Percentiles rank a stretch among this genome's conserved stretches.
phyloP scores from a whole-genome alignment of 2,888 invertebrate genomes.

The Heliconius sara region DNA sequence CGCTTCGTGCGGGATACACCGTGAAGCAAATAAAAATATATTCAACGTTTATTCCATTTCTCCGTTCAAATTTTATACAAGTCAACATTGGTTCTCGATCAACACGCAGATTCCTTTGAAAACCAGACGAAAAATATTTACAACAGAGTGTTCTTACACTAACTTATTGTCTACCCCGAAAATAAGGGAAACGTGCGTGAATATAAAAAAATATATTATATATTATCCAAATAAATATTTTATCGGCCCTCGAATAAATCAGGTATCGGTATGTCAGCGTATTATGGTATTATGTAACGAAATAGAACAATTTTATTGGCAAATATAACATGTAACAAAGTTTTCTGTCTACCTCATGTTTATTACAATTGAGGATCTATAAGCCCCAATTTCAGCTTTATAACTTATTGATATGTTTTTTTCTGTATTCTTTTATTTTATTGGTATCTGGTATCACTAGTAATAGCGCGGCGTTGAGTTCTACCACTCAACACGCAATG shows the following conservation, averaged over 20 bases:
- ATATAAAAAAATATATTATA: not conserved
- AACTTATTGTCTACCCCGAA: not conserved
- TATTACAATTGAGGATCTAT: conserved; percentile 44
- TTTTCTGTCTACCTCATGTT: conserved; percentile 47
- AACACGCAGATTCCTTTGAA: no score
- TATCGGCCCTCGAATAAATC: conserved; percentile 56
- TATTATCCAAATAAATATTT: conserved; percentile 41
- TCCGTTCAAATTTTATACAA: no score
- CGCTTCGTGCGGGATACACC: no score
- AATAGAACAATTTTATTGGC: conserved; percentile 48
- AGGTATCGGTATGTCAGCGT: conserved; percentile 50
- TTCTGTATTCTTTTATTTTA: conserved; percentile 8
- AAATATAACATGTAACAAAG: conserved; percentile 47
- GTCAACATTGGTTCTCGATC: no score
- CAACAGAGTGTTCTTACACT: not conserved
- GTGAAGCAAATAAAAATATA: no score
- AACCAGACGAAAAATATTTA: no score
- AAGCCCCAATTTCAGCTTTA: conserved; percentile 39
- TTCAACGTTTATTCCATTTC: no score
- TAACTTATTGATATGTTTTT: conserved; percentile 38
- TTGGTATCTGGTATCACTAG: conserved; percentile 19
- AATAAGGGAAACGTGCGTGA: not conserved
- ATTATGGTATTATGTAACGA: conserved; percentile 48
- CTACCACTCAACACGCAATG: no score
- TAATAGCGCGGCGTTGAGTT: not conserved